Evolutionary conservation across 2,888 invertebrate species (phyloP).

Genomic region (Spodoptera littoralis): DNA sequence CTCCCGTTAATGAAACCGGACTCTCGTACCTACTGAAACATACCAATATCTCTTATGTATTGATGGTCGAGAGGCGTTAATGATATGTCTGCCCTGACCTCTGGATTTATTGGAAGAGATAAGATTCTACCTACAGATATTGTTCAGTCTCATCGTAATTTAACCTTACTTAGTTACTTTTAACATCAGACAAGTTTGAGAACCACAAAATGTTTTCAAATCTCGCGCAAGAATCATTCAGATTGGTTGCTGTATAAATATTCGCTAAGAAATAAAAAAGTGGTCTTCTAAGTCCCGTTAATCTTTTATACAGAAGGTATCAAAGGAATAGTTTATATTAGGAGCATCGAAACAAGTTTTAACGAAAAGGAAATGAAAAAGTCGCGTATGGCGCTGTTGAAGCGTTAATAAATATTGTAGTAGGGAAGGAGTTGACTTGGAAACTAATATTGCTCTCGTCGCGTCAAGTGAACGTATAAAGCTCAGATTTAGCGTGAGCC

Average conservation of each 20-base stretch:
- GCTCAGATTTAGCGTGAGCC: conserved; percentile 88
- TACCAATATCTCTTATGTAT: conserved; percentile 31
- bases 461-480: conserved; percentile 89
- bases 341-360: conserved; percentile 65
- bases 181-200: neutral
- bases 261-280: conserved; percentile 26
- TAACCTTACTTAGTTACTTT: neutral
- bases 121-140: neutral
- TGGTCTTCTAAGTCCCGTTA: conserved; percentile 24
- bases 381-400: conserved; percentile 67
- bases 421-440: conserved; percentile 84
- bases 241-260: conserved; percentile 22
- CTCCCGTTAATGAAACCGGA: conserved; percentile 82
- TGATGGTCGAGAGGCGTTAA: conserved; percentile 14
- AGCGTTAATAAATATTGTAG: conserved; percentile 87
- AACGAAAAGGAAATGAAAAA: conserved; percentile 70
- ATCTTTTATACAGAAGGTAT: conserved; percentile 7
- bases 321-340: conserved; percentile 35
- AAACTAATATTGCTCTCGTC: conserved; percentile 88
- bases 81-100: conserved; percentile 10
- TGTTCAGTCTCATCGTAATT: neutral
- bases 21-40: conserved; percentile 64
- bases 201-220: conserved; percentile 15
- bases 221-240: conserved; percentile 17
- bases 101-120: too few species aligned